Evolutionary conservation across 2,797 vertebrate genomes (phyloP).

Genomic region (Brachyalestes nurse): DNA sequence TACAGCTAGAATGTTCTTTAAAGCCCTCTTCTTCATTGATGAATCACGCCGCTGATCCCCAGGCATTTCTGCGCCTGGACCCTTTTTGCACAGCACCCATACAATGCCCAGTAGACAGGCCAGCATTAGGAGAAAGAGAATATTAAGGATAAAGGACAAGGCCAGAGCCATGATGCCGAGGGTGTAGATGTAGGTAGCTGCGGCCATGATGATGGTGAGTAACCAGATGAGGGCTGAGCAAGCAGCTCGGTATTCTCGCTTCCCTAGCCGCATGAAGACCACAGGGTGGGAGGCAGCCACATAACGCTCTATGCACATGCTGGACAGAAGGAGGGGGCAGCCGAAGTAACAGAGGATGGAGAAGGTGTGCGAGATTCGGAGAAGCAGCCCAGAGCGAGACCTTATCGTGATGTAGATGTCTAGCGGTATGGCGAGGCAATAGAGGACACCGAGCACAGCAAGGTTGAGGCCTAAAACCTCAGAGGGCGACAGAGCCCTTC

Average conservation of each 20-base stretch:
- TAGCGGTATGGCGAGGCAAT: conserved; percentile 57
- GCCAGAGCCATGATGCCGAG: not conserved
- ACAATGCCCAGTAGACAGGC: conserved; percentile 60
- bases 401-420: conserved; percentile 30
- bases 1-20: conserved; percentile 64
- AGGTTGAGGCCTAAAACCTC: conserved; percentile 65
- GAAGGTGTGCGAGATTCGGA: not conserved
- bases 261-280: conserved; percentile 63
- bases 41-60: not conserved
- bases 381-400: not conserved
- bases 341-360: conserved; percentile 59
- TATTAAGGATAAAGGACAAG: conserved; percentile 36
- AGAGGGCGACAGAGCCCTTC: conserved; percentile 51
- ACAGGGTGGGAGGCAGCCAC: conserved; percentile 60
- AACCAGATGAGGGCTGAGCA: conserved; percentile 62
- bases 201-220: conserved; percentile 52
- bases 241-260: conserved; percentile 53
- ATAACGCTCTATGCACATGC: conserved; percentile 73
- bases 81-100: conserved; percentile 53
- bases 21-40: conserved; percentile 60
- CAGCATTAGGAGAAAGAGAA: conserved; percentile 65
- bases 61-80: conserved; percentile 50
- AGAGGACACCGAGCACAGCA: conserved; percentile 54
- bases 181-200: conserved; percentile 11
- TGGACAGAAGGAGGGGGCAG: conserved; percentile 68